Evolutionary conservation across 1,140 invertebrate genomes (phyloP).

Genomic region (Eufriesea mexicana): DNA sequence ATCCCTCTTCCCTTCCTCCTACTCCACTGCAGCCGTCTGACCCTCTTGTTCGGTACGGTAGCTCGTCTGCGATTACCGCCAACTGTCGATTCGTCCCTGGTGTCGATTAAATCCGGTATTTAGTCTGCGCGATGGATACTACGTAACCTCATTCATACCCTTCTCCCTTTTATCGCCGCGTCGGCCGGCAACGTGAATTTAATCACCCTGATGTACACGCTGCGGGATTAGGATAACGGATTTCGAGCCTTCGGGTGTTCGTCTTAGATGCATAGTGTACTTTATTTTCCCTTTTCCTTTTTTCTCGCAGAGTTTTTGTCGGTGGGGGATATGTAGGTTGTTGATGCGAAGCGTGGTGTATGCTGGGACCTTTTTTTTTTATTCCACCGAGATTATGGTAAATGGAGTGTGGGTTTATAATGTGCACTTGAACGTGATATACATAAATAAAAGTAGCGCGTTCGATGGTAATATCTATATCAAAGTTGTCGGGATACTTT

Average conservation of each 20-base stretch:
- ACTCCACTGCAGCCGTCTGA: slow-evolving; percentile 21
- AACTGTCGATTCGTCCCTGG: slow-evolving; percentile 75
- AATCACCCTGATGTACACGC: slow-evolving; percentile 24
- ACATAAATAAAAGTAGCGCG: no score
- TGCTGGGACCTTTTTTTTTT: no score
- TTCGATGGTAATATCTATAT: no score
- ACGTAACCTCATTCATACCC: slow-evolving; percentile 12
- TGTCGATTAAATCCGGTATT: slow-evolving; percentile 69
- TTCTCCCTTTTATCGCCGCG: slow-evolving; percentile 6
- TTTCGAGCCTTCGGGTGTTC: neutral
- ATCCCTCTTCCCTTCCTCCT: slow-evolving; percentile 30
- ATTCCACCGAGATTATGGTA: no score
- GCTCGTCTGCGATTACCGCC: slow-evolving; percentile 69
- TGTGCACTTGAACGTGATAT: no score
- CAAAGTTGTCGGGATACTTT: no score
- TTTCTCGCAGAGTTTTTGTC: no score
- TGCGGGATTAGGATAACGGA: neutral
- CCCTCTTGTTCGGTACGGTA: slow-evolving; percentile 57
- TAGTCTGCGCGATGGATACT: slow-evolving; percentile 59
- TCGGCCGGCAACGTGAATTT: slow-evolving; percentile 2
- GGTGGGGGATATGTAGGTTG: no score
- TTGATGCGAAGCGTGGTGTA: no score
- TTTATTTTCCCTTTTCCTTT: neutral
- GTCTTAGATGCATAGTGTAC: neutral
- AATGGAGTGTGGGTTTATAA: no score